Base-by-base conservation (phyloP, 2,888 invertebrate species). In the Gryllus longicercus region DNA sequence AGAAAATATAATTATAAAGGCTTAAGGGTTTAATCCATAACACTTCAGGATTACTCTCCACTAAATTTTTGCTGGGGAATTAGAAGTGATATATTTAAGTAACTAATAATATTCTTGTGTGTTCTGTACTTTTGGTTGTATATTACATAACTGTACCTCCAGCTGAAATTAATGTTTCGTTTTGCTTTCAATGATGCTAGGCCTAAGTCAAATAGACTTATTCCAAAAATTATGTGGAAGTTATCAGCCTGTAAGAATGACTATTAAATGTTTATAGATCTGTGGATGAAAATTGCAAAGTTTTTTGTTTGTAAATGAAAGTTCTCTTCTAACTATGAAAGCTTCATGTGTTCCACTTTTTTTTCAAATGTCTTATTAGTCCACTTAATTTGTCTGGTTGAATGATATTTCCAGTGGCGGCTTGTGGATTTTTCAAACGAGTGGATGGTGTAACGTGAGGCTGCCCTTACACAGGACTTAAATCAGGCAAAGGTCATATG, bases 391-490 rank as follows among this genome's bases (percentile, higher is more conserved):
- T 63, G 63, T 63, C 14, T 63, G 63, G n/a, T 63, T 63, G 63
- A 63, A 63, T 63, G 63, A 63, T 63, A 63, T 63, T 63, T 63
- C 63, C 63, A 63, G 63, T 63, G 63, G 63, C 63, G 63, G 63
- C 63, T 63, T 63, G 63, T 63, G 63, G 63, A 63, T 18, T 63
- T 63, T 63, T 63, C 16, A 63, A 18, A 18, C 63, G n/a, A 63
- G 63, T 18, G 63, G 63, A 18, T n/a, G 14, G 63, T 63, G 63
- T 63, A 38, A 18, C 63, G 63, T 63, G 63, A 63, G 63, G 63
- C 63, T 63, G 63, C 63, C 63, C 16, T 63, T 63, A 63, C 63
- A 63, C 63, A 63, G 63, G 63, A 63, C 63, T 63, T 63, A 63
- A 63, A 16, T 63, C 63, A 63, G 63, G 14, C 63, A 63, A 63